Percentiles rank a stretch among this genome's conserved stretches.
phyloP scores from a whole-genome alignment of 2,797 vertebrate genomes.

The Acrossocheilus fasciatus region DNA sequence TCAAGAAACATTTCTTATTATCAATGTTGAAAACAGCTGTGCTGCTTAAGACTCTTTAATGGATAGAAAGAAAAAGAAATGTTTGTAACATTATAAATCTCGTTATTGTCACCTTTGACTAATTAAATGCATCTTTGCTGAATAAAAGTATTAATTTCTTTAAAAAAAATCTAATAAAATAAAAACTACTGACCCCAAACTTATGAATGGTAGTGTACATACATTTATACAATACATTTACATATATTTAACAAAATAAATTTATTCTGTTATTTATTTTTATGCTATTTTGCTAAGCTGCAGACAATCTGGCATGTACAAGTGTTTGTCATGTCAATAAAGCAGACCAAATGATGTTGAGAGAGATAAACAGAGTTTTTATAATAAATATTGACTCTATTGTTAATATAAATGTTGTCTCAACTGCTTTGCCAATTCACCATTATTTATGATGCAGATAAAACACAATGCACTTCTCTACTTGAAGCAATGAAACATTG shows the following conservation, averaged over 20 bases:
- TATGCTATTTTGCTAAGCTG: not conserved
- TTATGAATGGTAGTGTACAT: not conserved
- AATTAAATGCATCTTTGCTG: too few relatives aligned
- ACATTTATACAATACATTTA: not conserved
- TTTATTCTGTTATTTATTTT: not conserved
- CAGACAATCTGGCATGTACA: not conserved
- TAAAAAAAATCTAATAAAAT: not conserved
- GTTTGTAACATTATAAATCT: too few relatives aligned
- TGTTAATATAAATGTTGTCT: constrained; percentile 38
- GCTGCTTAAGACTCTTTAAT: too few relatives aligned
- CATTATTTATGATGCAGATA: constrained; percentile 32
- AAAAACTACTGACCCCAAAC: not conserved
- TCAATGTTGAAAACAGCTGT: not conserved
- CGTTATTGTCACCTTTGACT: too few relatives aligned
- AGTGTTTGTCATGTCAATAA: constrained; percentile 26
- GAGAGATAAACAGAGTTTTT: constrained; percentile 2
- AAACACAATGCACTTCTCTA: constrained; percentile 32
- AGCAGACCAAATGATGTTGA: not conserved
- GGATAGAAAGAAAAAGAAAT: not conserved
- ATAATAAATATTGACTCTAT: constrained; percentile 29
- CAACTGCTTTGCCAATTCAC: constrained; percentile 10
- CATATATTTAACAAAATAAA: not conserved
- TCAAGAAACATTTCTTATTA: too few relatives aligned
- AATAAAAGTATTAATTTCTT: not conserved
- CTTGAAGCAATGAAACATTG: constrained; percentile 43